A percentile compares a stretch with the other conserved stretches of the same genome.
Evolutionary conservation across 2,797 vertebrate genomes (phyloP).

Genomic region (Pteropus rufus): DNA sequence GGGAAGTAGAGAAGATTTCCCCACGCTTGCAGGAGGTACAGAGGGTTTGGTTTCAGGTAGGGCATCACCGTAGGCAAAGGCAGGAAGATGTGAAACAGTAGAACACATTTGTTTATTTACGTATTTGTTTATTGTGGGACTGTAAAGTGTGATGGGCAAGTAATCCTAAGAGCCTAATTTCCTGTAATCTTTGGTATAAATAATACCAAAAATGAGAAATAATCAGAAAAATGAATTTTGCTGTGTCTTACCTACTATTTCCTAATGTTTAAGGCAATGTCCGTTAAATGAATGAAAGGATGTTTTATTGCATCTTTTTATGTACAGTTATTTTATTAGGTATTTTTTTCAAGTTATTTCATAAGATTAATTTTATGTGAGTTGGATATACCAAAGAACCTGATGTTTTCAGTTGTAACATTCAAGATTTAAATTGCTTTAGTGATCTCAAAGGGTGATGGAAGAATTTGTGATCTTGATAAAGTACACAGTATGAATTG

Average conservation of each 20-base stretch:
- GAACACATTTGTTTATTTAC: neutral
- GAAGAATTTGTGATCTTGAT: neutral
- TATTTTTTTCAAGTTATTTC: conserved; percentile 31
- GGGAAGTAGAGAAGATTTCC: neutral
- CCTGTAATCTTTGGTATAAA: neutral
- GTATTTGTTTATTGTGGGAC: neutral
- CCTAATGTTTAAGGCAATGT: neutral
- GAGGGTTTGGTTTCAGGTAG: neutral
- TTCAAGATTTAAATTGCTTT: conserved; percentile 13
- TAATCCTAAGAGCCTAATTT: conserved; percentile 26
- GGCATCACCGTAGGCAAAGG: neutral
- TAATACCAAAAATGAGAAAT: conserved; percentile 2
- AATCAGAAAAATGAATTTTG: neutral
- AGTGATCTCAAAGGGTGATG: neutral
- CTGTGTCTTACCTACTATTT: neutral
- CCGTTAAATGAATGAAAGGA: neutral
- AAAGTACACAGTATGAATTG: neutral
- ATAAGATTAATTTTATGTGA: neutral
- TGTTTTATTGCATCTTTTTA: neutral
- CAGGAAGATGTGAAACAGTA: neutral
- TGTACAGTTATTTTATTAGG: neutral
- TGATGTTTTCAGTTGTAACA: neutral
- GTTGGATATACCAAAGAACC: neutral
- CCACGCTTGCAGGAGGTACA: neutral
- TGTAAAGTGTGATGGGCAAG: neutral